Percentiles rank a stretch among this genome's conserved stretches.
Evolutionary conservation across 1,140 invertebrate genomes (phyloP).

Genomic region (Phocides pigmalion): DNA sequence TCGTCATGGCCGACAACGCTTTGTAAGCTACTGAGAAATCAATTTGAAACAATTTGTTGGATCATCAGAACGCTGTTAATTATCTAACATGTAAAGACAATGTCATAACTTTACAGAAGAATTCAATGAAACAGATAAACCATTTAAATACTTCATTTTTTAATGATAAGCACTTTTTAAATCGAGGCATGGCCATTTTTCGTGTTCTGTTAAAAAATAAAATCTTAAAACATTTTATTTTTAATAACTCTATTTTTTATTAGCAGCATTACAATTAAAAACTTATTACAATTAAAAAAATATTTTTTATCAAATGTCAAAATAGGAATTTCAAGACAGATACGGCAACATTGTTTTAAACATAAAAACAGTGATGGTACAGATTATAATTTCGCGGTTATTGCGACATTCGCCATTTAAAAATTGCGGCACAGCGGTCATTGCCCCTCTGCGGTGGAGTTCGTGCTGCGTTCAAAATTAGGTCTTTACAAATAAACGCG

Average conservation of each 20-base stretch:
- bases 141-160: no score
- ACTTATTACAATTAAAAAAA: not conserved
- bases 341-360: not conserved
- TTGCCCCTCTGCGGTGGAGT: slow-evolving; percentile 37
- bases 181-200: no score
- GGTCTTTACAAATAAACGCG: slow-evolving; percentile 13
- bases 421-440: slow-evolving; percentile 35
- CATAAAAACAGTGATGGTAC: slow-evolving; percentile 15
- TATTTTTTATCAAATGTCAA: not conserved
- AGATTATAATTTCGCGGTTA: slow-evolving; percentile 38
- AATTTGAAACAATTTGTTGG: not conserved
- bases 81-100: no score
- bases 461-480: slow-evolving; percentile 25
- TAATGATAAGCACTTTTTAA: not conserved
- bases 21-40: not conserved
- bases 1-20: slow-evolving; percentile 11
- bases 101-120: not conserved
- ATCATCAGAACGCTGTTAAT: not conserved
- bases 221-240: no score
- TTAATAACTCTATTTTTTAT: no score
- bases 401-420: slow-evolving; percentile 42
- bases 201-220: no score
- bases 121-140: not conserved
- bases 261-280: no score
- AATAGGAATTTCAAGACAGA: not conserved